Base-by-base conservation (phyloP, 2,797 vertebrate genomes). In the Spea hammondii region DNA sequence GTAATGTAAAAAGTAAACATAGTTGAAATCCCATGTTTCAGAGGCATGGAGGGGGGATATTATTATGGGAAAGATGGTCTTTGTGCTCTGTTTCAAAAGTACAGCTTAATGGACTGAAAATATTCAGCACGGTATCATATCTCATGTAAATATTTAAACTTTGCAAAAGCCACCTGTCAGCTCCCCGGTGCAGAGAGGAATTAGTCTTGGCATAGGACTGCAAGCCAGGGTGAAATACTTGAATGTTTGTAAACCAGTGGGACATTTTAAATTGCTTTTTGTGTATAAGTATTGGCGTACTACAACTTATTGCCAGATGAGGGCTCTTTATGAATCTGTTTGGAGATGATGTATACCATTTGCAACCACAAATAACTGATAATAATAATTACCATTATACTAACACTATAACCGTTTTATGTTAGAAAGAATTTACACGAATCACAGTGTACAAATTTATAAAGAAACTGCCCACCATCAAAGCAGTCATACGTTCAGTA, bases 101-200 rank as follows among this genome's bases (percentile, higher is more conserved):
- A 12, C 80, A 83, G 77, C 80, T 85, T 87, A 85, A 88, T 88
- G 86, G 84, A 80, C 74, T 86, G 84, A 85, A 88, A 88, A 85
- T 80, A 88, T 88, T 84, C 83, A 87, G 77, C 80, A 83, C 82
- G 84, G 85, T 85, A 86, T 87, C 86, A 87, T 79, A 86, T 88
- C 85, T 88, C 86, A 88, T 88, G 88, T 86, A 79, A 78, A 83
- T 76, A 85, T 84, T 86, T 89, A 88, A 89, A 88, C 86, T 86
- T 84, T 83, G 84, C 80, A 87, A 86, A 85, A 84, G 83, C 85
- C 86, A 88, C 87, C 85, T 87, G 86, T 88, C 87, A 88, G 85
- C 88, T 84, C 83, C 85, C 83, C 82, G 73, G 84, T 85, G 84
- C 84, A 86, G 87, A 87, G 80, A 80, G 17, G 83, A 85, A 87